phyloP scores from a whole-genome alignment of 2,113 vertebrate species.

The Telmatochromis bifrenatus region DNA sequence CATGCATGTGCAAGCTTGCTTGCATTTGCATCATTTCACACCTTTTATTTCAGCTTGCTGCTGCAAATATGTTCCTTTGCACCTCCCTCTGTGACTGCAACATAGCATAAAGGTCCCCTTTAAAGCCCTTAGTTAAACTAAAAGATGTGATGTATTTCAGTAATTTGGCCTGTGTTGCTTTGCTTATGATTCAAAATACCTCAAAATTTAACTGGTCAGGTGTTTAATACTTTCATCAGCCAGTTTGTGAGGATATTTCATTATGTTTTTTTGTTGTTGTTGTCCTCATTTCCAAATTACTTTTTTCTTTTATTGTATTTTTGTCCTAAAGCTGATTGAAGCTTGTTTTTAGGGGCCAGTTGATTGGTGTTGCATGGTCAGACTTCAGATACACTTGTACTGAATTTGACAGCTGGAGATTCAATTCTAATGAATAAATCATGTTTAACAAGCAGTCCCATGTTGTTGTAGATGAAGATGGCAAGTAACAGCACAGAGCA shows the following conservation, averaged over 20 bases:
- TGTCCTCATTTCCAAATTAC: background rate
- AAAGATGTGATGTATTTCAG: background rate
- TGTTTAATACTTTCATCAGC: background rate
- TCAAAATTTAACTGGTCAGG: background rate
- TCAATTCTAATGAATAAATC: constrained; percentile 22
- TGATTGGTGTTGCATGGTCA: constrained; percentile 10
- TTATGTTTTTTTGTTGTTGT: background rate
- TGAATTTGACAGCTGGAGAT: background rate
- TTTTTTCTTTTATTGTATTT: background rate
- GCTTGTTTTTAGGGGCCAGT: constrained; percentile 17
- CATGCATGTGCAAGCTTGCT: background rate
- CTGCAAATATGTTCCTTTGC: background rate
- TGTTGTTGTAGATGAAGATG: background rate
- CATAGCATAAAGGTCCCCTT: background rate
- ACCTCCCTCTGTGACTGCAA: constrained; percentile 15
- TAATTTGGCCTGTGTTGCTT: background rate
- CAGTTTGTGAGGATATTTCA: background rate
- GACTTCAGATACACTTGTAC: background rate
- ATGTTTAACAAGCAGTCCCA: constrained; percentile 1
- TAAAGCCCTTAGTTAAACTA: background rate
- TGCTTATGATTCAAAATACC: background rate
- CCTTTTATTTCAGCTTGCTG: background rate
- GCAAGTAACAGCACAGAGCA: background rate
- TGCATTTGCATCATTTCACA: background rate
- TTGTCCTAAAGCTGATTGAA: background rate